Base-by-base conservation (phyloP, 2,888 invertebrate species). In the Epirrhoe alternata region DNA sequence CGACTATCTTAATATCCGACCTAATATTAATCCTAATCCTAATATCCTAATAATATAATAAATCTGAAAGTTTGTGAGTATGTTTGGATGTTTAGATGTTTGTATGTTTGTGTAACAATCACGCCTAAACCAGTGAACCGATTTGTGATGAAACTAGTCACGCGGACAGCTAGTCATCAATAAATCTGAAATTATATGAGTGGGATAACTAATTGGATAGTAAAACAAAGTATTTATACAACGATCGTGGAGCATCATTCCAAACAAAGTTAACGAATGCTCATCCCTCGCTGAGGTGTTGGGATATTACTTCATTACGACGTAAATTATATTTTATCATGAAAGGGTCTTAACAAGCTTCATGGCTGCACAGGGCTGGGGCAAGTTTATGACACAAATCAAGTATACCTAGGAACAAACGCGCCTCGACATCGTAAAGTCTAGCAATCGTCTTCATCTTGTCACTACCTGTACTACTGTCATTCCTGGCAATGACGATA, bases 291-390 rank as follows among this genome's bases (percentile, higher is more conserved):
- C 66, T 69, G 73, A 71, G 66, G 70, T 73, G 72, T 69, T 58
- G 63, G 73, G 62, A 74, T 76, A 80, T 81, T 77, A 71, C 77
- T 73, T 77, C 66, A 77, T 77, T 75, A 77, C 65, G 52, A 54
- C 52, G 64, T 67, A 68, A 79, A 79, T 77, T 76, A 76, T 71
- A 69, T 75, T 78, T 77, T 69, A 76, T 64, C 65, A 17, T 69
- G 73, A 68, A 72, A 61, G 59, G 66, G 57, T 68, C 65, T 73
- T 65, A 69, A 65, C 55, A 55, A 71, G 60, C 58, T 69, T 64
- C 31, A 55, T 71, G 57, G 59, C 54, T 61, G 52, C 35, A 49
- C 58, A 64, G 64, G 47, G 49, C 10, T 35, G 14, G 17, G 12
- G 10, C 17, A 1, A 61, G 42, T 30, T 16, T 16, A 54, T 12